phyloP scores from a whole-genome alignment of 1,140 invertebrate genomes.

The Dendroctonus valens region DNA sequence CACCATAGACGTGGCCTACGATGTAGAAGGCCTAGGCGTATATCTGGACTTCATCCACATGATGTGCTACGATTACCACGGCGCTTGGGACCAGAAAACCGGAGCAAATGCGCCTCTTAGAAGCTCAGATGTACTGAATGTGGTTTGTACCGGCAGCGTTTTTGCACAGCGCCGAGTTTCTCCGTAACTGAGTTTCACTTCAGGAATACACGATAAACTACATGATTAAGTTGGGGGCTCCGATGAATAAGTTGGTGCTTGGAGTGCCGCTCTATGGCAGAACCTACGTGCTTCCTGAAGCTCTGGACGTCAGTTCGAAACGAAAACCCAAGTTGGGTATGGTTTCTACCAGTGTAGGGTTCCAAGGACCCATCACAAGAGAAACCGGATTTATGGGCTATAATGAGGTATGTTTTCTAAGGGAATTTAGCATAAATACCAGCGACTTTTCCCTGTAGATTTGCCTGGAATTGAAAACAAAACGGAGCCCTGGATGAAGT shows the following conservation, averaged over 20 bases:
- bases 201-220: constrained; percentile 75
- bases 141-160: constrained; percentile 55
- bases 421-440: neutral
- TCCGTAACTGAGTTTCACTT: neutral
- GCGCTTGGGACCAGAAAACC: constrained; percentile 74
- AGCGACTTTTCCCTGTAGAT: constrained; percentile 53
- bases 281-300: constrained; percentile 64
- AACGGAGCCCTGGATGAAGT: constrained; percentile 54
- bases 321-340: constrained; percentile 53
- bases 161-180: neutral
- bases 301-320: constrained; percentile 37
- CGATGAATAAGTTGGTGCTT: constrained; percentile 72
- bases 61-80: constrained; percentile 91
- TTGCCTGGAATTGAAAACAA: constrained; percentile 59
- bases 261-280: constrained; percentile 83
- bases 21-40: constrained; percentile 68
- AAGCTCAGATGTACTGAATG: constrained; percentile 56
- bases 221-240: constrained; percentile 68
- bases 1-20: constrained; percentile 72
- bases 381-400: constrained; percentile 85
- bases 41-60: constrained; percentile 82
- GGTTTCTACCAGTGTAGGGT: constrained; percentile 57
- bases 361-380: constrained; percentile 73
- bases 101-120: constrained; percentile 70
- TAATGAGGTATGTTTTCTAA: constrained; percentile 68